A percentile compares a stretch with the other conserved stretches of the same genome.
phyloP scores from a whole-genome alignment of 92 coral and sea anemone genomes.

The Palythoa grandiflora region DNA sequence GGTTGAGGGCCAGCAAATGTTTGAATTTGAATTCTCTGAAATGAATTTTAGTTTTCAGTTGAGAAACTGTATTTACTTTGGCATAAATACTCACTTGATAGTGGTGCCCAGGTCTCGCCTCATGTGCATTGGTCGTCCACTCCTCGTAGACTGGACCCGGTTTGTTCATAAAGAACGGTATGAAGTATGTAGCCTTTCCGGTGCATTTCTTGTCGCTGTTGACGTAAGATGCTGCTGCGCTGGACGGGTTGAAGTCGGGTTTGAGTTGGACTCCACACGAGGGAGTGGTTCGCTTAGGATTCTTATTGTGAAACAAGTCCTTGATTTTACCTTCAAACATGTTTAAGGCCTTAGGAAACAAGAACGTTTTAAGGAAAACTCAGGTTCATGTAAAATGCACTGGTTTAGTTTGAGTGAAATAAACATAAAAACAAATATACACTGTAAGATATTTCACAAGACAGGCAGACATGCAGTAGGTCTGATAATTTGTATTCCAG shows the following conservation, averaged over 20 bases:
- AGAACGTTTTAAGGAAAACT: not conserved
- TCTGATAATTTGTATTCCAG: too few species aligned
- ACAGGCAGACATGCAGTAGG: too few species aligned
- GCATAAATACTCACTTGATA: not conserved
- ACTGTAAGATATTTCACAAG: too few species aligned
- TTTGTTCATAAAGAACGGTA: slow-evolving; percentile 37
- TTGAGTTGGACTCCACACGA: slow-evolving; percentile 10
- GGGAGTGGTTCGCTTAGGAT: slow-evolving; percentile 40
- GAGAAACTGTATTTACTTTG: not conserved
- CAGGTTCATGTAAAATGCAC: too few species aligned
- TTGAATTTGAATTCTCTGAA: too few species aligned
- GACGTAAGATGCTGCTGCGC: slow-evolving; percentile 16
- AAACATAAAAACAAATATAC: too few species aligned
- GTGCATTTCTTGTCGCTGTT: slow-evolving; percentile 1
- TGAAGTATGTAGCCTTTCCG: not conserved
- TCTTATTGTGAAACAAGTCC: slow-evolving; percentile 34
- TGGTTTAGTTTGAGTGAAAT: too few species aligned
- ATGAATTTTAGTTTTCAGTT: not conserved
- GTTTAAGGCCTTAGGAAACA: slow-evolving; percentile 13
- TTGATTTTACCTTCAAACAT: slow-evolving; percentile 27
- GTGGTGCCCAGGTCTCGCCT: slow-evolving; percentile 51
- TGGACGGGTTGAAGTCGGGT: slow-evolving; percentile 33
- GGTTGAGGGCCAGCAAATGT: too few species aligned
- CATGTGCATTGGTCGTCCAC: slow-evolving; percentile 45
- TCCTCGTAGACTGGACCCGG: slow-evolving; percentile 48